Percentiles rank a stretch among this genome's conserved stretches.
These are phyloP conservation scores for Mythimna lalbum DNA, from an alignment of 2,888 invertebrate genomes.

Conservation along the genomic window DNA sequence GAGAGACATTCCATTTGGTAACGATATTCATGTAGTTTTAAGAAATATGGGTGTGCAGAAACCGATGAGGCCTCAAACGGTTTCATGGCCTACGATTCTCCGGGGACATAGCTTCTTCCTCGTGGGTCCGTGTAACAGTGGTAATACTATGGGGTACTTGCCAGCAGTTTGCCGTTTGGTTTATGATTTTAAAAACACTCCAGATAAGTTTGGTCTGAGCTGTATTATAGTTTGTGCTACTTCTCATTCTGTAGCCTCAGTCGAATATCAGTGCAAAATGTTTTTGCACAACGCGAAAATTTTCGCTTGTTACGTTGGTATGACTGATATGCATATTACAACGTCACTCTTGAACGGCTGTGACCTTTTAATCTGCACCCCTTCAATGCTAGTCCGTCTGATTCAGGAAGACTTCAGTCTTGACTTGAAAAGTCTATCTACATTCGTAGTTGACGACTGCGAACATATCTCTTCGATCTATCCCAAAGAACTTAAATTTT, in stretches of 20 bases:
- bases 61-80: slow-evolving; percentile 91
- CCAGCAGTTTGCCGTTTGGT: slow-evolving; percentile 92
- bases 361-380: slow-evolving; percentile 93
- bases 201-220: slow-evolving; percentile 90
- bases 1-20: slow-evolving; percentile 79
- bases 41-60: slow-evolving; percentile 76
- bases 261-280: slow-evolving; percentile 81
- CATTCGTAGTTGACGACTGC: slow-evolving; percentile 93
- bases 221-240: slow-evolving; percentile 93
- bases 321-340: slow-evolving; percentile 77
- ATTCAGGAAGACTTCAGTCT: slow-evolving; percentile 84
- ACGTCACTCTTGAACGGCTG: slow-evolving; percentile 92
- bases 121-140: slow-evolving; percentile 90
- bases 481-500: slow-evolving; percentile 81
- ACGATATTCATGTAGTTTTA: slow-evolving; percentile 75
- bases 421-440: slow-evolving; percentile 91
- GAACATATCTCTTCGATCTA: slow-evolving; percentile 92
- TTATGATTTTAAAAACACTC: slow-evolving; percentile 78
- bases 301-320: slow-evolving; percentile 84
- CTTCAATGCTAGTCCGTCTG: slow-evolving; percentile 89
- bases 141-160: slow-evolving; percentile 93
- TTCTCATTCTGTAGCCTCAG: slow-evolving; percentile 88
- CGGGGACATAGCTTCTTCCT: slow-evolving; percentile 92
- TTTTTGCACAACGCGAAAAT: slow-evolving; percentile 81
- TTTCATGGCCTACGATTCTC: slow-evolving; percentile 93